Evolutionary conservation across 2,113 vertebrate genomes (phyloP).

Genomic region (Hepsetus odoe): DNA sequence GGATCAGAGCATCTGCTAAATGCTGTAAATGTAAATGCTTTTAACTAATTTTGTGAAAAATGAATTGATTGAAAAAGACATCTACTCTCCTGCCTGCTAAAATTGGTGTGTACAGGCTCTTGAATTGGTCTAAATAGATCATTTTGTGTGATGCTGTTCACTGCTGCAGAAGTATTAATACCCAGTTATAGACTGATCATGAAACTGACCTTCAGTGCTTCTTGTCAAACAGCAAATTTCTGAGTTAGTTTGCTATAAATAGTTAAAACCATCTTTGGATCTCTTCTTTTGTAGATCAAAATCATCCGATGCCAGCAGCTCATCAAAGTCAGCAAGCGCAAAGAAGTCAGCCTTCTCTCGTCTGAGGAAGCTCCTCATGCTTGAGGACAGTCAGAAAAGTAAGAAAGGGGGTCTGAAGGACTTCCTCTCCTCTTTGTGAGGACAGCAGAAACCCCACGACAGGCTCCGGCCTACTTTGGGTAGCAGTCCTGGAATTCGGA

Average conservation of each 20-base stretch:
- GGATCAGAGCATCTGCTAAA: no score
- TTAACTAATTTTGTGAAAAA: no score
- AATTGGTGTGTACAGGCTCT: no score
- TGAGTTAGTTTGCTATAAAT: not conserved
- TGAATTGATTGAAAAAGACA: no score
- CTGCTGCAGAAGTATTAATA: no score
- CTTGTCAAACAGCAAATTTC: not conserved
- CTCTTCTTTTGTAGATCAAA: slow-evolving; percentile 56
- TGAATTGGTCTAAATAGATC: no score
- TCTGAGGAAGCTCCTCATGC: slow-evolving; percentile 85
- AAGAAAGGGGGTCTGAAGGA: slow-evolving; percentile 84
- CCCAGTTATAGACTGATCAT: no score
- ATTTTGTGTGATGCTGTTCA: no score
- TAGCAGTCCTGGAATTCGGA: slow-evolving; percentile 51
- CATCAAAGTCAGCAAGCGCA: slow-evolving; percentile 72
- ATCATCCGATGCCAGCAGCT: slow-evolving; percentile 66
- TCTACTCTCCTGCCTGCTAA: no score
- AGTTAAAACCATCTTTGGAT: not conserved
- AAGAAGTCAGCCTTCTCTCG: slow-evolving; percentile 84
- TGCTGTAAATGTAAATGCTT: no score
- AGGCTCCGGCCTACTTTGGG: slow-evolving; percentile 46
- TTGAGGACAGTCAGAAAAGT: slow-evolving; percentile 76
- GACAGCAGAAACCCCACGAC: slow-evolving; percentile 3
- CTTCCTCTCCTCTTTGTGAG: slow-evolving; percentile 88
- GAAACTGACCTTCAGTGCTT: no score